A percentile compares a stretch with the other conserved stretches of the same genome.
phyloP scores from a whole-genome alignment of 2,113 vertebrate genomes.

The Platichthys flesus region DNA sequence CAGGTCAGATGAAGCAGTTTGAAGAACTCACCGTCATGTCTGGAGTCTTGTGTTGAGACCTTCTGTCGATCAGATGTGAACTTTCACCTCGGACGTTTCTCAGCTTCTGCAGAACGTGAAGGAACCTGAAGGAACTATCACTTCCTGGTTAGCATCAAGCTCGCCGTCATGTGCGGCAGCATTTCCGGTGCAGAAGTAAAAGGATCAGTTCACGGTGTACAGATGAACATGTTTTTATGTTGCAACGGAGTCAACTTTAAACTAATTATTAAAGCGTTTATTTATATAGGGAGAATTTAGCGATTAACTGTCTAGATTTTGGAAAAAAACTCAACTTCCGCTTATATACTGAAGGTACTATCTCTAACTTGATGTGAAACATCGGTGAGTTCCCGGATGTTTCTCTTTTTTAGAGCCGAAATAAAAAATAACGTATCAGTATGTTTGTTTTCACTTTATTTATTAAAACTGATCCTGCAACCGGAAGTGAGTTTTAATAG shows the following conservation, averaged over 20 bases:
- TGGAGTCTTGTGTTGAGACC: background rate
- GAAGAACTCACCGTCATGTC: constrained; percentile 65
- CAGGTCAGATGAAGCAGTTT: background rate
- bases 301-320: background rate
- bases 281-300: too few species aligned
- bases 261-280: accelerated
- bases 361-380: background rate
- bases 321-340: background rate
- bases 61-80: background rate
- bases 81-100: background rate
- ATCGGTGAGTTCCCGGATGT: background rate
- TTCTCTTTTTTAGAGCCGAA: background rate
- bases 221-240: background rate
- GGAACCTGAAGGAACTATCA: background rate
- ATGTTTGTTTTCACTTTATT: background rate
- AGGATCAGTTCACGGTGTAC: background rate
- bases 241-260: background rate
- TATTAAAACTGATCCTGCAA: background rate
- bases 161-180: background rate
- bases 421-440: background rate
- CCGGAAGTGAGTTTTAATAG: background rate
- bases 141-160: background rate
- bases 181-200: constrained; percentile 33
- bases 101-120: background rate
- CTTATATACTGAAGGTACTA: background rate